phyloP scores from a whole-genome alignment of 1,140 invertebrate species.

The Plutomurus gul region DNA sequence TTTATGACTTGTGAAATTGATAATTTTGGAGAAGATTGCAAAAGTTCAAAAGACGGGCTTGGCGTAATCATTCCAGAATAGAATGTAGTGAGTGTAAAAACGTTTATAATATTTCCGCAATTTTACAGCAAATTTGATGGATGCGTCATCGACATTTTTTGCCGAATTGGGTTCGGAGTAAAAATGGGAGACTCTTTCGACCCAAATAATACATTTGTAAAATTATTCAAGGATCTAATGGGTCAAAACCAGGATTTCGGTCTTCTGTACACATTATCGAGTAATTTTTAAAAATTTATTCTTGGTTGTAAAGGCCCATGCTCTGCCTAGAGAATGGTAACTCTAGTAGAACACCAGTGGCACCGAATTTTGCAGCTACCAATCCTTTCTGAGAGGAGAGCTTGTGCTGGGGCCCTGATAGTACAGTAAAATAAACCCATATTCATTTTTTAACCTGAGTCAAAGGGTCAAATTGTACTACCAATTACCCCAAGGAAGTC shows the following conservation, averaged over 20 bases:
- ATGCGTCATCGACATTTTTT: slow-evolving; percentile 2
- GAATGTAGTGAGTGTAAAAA: background rate
- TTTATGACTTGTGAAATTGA: no score
- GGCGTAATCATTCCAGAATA: background rate
- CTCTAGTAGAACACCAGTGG: no score
- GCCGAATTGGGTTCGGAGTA: background rate
- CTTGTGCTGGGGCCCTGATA: no score
- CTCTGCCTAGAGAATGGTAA: no score
- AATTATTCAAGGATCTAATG: background rate
- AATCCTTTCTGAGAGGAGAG: no score
- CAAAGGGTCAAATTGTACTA: no score
- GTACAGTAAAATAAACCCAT: no score
- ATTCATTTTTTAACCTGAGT: no score
- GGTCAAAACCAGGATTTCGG: slow-evolving; percentile 1
- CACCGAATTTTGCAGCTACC: no score
- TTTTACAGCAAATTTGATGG: slow-evolving; percentile 4
- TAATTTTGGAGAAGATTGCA: no score
- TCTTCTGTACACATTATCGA: background rate
- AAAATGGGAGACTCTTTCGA: slow-evolving; percentile 9
- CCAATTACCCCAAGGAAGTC: no score
- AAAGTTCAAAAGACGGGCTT: background rate
- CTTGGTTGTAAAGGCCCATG: background rate
- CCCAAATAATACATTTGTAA: slow-evolving; percentile 4
- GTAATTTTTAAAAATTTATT: background rate
- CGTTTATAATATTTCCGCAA: background rate